These are phyloP conservation scores for Onychomys leucogaster DNA, from an alignment of 2,797 vertebrate genomes.

Conservation along the genomic window DNA sequence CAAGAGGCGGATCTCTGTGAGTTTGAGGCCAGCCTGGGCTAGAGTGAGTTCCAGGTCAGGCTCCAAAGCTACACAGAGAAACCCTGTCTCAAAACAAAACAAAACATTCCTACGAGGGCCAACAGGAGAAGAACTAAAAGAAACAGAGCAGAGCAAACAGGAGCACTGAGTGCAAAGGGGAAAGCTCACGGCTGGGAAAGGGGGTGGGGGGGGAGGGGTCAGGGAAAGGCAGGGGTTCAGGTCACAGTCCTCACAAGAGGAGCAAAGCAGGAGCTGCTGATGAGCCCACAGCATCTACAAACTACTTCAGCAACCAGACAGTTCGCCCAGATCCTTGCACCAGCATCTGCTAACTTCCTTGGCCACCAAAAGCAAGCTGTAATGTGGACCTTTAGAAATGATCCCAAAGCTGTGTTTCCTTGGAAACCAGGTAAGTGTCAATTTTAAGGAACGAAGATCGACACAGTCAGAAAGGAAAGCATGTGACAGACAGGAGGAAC, in stretches of 20 bases:
- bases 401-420: background rate
- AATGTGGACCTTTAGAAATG: background rate
- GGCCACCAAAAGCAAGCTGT: background rate
- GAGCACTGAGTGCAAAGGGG: background rate
- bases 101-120: background rate
- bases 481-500: slow-evolving; percentile 17
- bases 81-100: too few relatives aligned
- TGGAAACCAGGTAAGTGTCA: background rate
- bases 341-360: background rate
- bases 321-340: background rate
- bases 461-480: background rate
- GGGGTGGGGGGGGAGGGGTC: background rate
- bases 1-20: too few relatives aligned
- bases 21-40: too few relatives aligned
- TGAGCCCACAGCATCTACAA: background rate
- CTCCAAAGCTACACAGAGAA: too few relatives aligned
- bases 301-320: background rate
- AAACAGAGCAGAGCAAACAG: background rate
- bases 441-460: slow-evolving; percentile 20
- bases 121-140: background rate
- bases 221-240: background rate
- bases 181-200: background rate
- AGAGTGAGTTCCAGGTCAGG: too few relatives aligned
- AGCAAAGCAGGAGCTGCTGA: background rate
- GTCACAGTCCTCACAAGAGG: background rate